phyloP scores from a whole-genome alignment of 2,888 invertebrate genomes.

The Aporophyla lueneburgensis region DNA sequence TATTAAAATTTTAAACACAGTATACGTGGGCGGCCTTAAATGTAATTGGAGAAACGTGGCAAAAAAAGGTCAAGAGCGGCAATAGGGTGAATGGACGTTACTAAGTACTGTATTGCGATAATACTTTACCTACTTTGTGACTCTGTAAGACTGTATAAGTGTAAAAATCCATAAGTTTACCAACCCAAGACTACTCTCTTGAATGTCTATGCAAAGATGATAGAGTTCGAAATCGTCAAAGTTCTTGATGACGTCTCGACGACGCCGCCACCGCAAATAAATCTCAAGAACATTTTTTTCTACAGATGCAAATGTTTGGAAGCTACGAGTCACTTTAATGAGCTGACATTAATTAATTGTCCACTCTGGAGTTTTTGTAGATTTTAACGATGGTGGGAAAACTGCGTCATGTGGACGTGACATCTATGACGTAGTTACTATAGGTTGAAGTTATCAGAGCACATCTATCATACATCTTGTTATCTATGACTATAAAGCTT shows the following conservation, averaged over 20 bases:
- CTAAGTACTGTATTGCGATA: neutral
- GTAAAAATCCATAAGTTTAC: neutral
- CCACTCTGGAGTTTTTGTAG: neutral
- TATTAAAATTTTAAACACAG: conserved; percentile 44
- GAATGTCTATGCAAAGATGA: too few relatives aligned
- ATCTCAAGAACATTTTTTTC: neutral
- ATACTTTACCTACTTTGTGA: neutral
- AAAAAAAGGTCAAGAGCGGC: conserved; percentile 14
- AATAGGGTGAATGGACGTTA: neutral
- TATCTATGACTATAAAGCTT: conserved; percentile 31
- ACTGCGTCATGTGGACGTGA: conserved; percentile 23
- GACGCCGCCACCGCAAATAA: neutral
- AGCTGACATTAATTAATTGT: neutral
- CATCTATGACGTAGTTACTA: neutral
- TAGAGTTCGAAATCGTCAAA: neutral
- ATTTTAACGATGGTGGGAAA: neutral
- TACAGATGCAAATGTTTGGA: neutral
- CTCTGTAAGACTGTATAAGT: neutral
- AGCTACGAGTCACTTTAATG: neutral
- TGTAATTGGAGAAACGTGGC: conserved; percentile 22
- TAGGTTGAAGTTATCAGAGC: conserved; percentile 40
- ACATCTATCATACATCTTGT: conserved; percentile 43
- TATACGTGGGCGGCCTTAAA: neutral
- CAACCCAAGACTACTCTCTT: neutral
- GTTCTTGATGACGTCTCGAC: neutral